Percentiles rank a stretch among this genome's conserved stretches.
phyloP scores from a whole-genome alignment of 2,113 vertebrate species.

The Notothenia coriiceps region DNA sequence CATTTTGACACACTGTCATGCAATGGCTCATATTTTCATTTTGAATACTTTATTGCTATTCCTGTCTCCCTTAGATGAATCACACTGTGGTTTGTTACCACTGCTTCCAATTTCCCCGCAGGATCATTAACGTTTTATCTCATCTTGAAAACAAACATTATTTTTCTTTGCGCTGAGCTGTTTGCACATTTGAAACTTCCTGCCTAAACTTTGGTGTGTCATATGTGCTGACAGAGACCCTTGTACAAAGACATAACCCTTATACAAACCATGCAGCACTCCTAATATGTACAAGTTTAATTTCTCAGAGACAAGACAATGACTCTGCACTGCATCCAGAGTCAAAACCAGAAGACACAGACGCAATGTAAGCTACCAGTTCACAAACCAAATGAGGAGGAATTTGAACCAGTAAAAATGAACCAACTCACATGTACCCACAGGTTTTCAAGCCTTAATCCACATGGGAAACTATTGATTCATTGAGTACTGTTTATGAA shows the following conservation, averaged over 20 bases:
- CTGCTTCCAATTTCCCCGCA: not conserved
- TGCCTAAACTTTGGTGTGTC: not conserved
- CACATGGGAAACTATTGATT: constrained; percentile 44
- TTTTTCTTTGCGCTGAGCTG: not conserved
- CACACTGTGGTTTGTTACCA: not conserved
- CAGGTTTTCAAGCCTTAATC: constrained; percentile 27
- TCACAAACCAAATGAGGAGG: not conserved
- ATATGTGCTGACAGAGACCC: constrained; percentile 15
- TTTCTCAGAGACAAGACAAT: constrained; percentile 11
- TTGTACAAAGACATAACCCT: not conserved
- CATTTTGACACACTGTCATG: not conserved
- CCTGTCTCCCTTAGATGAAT: constrained; percentile 1
- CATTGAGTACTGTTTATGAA: constrained; percentile 6
- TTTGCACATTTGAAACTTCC: not conserved
- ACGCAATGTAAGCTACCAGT: not conserved
- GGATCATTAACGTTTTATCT: constrained; percentile 31
- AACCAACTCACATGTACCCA: constrained; percentile 29
- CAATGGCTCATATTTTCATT: not conserved
- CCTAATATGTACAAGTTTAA: not conserved
- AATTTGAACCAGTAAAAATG: constrained; percentile 21
- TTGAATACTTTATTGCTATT: not conserved
- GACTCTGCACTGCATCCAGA: constrained; percentile 10
- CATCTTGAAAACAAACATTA: constrained; percentile 3
- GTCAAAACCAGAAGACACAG: constrained; percentile 15
- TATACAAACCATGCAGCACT: constrained; percentile 7